Conservation (phyloP, 2,797 vertebrate genomes). For the Rhadinocentrus ornatus region DNA sequence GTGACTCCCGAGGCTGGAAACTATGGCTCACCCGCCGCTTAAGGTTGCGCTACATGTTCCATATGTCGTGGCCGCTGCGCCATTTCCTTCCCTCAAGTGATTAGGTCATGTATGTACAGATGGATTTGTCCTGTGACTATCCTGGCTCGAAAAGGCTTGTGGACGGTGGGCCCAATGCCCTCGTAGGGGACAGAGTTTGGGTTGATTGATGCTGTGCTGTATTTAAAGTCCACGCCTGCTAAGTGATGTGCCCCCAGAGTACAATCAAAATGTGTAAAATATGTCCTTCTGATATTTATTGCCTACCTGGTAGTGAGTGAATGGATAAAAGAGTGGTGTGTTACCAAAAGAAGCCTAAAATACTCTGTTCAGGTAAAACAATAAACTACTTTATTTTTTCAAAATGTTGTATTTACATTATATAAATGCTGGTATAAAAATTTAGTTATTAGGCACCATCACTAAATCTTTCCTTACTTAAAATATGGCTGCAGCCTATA, state of each 20-base stretch:
- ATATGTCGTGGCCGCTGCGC: slow-evolving; percentile 48
- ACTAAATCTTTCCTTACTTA: not conserved
- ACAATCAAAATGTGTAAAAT: slow-evolving; percentile 60
- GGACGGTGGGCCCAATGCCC: not conserved
- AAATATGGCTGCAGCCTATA: not conserved
- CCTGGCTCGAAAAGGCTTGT: slow-evolving; percentile 13
- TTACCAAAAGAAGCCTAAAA: not conserved
- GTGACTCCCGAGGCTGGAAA: slow-evolving; percentile 63
- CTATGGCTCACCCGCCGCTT: slow-evolving; percentile 56
- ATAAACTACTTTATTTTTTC: not conserved
- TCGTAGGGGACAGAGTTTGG: slow-evolving; percentile 24
- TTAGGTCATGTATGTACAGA: slow-evolving; percentile 50
- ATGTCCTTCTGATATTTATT: slow-evolving; percentile 53
- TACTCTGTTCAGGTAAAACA: not conserved
- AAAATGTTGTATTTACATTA: not conserved
- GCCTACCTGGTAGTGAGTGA: slow-evolving; percentile 35
- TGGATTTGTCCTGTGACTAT: slow-evolving; percentile 21
- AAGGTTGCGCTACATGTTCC: slow-evolving; percentile 40
- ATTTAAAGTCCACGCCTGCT: slow-evolving; percentile 51
- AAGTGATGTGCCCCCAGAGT: slow-evolving; percentile 55
- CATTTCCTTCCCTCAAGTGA: slow-evolving; percentile 47
- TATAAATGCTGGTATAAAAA: not conserved
- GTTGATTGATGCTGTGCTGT: slow-evolving; percentile 45
- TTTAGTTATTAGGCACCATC: slow-evolving; percentile 1
- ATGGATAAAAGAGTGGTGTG: slow-evolving; percentile 16